Conservation (phyloP, 2,888 invertebrate species). For the Flexamia atlantica region DNA sequence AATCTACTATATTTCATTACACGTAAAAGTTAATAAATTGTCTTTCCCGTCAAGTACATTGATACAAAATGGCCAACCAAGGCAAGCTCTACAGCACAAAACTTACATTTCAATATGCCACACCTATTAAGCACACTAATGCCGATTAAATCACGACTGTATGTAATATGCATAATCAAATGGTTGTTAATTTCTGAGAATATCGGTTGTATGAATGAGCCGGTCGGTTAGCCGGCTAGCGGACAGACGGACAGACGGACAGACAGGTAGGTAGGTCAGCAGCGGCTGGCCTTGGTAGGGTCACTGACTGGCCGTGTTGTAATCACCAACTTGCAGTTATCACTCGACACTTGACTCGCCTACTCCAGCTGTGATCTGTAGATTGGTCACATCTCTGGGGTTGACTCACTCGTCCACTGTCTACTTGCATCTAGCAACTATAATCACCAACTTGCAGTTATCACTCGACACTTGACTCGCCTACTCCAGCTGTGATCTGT, state of each 20-base stretch:
- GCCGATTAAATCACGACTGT: too few species aligned
- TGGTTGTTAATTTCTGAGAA: not conserved
- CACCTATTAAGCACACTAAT: too few species aligned
- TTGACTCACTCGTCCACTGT: not conserved
- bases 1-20: too few species aligned
- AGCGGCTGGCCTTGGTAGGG: slow-evolving; percentile 9
- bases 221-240: slow-evolving; percentile 3
- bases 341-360: slow-evolving; percentile 8
- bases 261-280: slow-evolving; percentile 30
- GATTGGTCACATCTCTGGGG: not conserved
- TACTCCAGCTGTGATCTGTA: not conserved
- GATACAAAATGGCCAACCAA: too few species aligned
- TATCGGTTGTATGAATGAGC: not conserved
- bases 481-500: too few species aligned
- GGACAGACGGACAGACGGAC: not conserved
- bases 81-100: too few species aligned
- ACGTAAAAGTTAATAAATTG: too few species aligned
- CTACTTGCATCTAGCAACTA: not conserved
- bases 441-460: not conserved
- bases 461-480: not conserved
- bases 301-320: slow-evolving; percentile 30
- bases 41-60: too few species aligned
- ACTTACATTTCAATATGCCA: too few species aligned
- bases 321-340: slow-evolving; percentile 36
- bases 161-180: not conserved